phyloP scores from a whole-genome alignment of 2,113 vertebrate genomes.

The Atherinomorus stipes region DNA sequence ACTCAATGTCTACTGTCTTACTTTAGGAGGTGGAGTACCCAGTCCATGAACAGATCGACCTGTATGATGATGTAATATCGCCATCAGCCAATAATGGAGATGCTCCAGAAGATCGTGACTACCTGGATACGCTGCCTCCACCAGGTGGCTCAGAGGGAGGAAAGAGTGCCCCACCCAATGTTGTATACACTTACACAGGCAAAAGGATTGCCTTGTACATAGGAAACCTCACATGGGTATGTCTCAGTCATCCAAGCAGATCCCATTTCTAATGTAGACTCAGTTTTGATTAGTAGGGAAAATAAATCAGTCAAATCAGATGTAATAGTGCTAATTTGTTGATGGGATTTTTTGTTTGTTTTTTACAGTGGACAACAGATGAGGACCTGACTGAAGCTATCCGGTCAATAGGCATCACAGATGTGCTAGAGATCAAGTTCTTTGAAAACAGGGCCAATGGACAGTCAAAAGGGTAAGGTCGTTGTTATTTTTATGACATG shows the following conservation, averaged over 20 bases:
- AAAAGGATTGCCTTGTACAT: constrained; percentile 98
- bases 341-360: too few relatives aligned
- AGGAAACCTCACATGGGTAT: constrained; percentile 97
- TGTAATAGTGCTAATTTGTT: too few relatives aligned
- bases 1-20: neutral
- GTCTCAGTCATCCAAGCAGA: constrained; percentile 51
- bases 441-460: constrained; percentile 99
- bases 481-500: neutral
- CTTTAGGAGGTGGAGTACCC: constrained; percentile 96
- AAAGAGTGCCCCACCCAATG: constrained; percentile 92
- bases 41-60: constrained; percentile 96
- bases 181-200: constrained; percentile 95
- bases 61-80: constrained; percentile 98
- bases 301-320: neutral
- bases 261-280: neutral
- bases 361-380: constrained; percentile 97
- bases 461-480: constrained; percentile 95
- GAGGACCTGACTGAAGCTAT: constrained; percentile 98
- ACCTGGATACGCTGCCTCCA: constrained; percentile 93
- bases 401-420: constrained; percentile 94
- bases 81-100: constrained; percentile 99
- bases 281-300: neutral
- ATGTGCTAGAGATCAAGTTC: constrained; percentile 99
- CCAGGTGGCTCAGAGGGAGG: constrained; percentile 92
- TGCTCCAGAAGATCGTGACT: constrained; percentile 96